Evolutionary conservation across 2,888 invertebrate genomes (phyloP).

Genomic region (Mythimna ferrago): DNA sequence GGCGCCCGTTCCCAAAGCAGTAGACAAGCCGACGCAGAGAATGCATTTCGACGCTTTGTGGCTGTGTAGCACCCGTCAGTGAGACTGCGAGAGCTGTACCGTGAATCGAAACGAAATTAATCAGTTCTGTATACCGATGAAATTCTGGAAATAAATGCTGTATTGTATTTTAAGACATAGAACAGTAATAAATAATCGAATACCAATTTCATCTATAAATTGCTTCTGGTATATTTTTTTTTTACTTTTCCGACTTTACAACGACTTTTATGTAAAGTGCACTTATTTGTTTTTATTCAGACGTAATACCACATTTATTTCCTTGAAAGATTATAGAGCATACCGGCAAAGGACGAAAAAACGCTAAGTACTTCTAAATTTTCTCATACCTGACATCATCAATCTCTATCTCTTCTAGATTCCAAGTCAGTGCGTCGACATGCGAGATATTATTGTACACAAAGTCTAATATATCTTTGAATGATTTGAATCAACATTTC

Average conservation of each 20-base stretch:
- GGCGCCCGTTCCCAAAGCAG: slow-evolving; percentile 48
- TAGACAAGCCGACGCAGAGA: slow-evolving; percentile 22
- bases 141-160: neutral
- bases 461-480: too few relatives aligned
- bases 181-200: neutral
- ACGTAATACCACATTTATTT: too few relatives aligned
- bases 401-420: neutral
- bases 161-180: neutral
- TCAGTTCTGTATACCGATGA: slow-evolving; percentile 5
- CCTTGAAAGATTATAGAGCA: neutral
- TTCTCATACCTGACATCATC: neutral
- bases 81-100: slow-evolving; percentile 5
- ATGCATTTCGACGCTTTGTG: slow-evolving; percentile 19
- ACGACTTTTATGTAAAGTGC: neutral
- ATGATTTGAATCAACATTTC: too few relatives aligned
- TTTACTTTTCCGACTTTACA: neutral
- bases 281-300: neutral
- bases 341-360: neutral
- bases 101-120: slow-evolving; percentile 18
- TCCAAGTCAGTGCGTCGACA: slow-evolving; percentile 10
- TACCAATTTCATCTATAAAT: neutral
- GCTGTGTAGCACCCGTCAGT: neutral
- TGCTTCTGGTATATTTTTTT: neutral
- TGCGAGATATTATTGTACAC: neutral
- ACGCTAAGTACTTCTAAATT: neutral